Evolutionary conservation across 2,888 invertebrate genomes (phyloP), one percentile per base, ranked within the genome.

Genomic region (Tipula unca): DNA sequence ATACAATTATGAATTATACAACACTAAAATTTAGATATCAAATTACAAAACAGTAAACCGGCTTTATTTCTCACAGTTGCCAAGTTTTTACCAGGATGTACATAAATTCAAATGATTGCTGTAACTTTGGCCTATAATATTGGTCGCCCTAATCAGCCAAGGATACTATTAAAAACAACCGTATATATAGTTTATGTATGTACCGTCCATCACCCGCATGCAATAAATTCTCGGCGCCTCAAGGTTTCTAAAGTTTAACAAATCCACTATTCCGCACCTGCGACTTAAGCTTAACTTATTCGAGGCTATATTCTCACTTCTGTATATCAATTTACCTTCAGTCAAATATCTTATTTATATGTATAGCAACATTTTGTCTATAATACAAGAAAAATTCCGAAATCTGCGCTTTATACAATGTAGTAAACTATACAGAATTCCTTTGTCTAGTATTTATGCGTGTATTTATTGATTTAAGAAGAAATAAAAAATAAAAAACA

Each of bases 261-360:
- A 48, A 69, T 69, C 14, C n/a, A 48, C 8, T 48, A 5, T 48
- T 48, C 48, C n/a, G n/a, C 69, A 69, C 69, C 69, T 69, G n/a
- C n/a, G 69, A 69, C 20, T 25, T 69, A 69, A 69, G 69, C 25
- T n/a, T 25, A 25, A 25, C 69, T 69, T 69, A 69, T 10, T 69
- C 69, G 69, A 69, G 69, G 69, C 25, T 25, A 25, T n/a, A n/a
- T n/a, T n/a, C 69, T 25, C 25, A 25, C 25, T 20, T 69, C 69
- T n/a, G n/a, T n/a, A n/a, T 69, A 69, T 69, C 69, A 69, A 25
- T 69, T 69, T 69, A 69, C 69, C 69, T 69, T 69, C 69, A 69
- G 69, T 25, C 69, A 25, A 48, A 48, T 17, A 17, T n/a, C 1
- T n/a, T n/a, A n/a, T n/a, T n/a, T n/a, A n/a, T n/a, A 17, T 48